Evolutionary conservation across 1,140 invertebrate species (phyloP), one percentile per base, ranked within the genome.

Genomic region (Odontomachus brunneus): DNA sequence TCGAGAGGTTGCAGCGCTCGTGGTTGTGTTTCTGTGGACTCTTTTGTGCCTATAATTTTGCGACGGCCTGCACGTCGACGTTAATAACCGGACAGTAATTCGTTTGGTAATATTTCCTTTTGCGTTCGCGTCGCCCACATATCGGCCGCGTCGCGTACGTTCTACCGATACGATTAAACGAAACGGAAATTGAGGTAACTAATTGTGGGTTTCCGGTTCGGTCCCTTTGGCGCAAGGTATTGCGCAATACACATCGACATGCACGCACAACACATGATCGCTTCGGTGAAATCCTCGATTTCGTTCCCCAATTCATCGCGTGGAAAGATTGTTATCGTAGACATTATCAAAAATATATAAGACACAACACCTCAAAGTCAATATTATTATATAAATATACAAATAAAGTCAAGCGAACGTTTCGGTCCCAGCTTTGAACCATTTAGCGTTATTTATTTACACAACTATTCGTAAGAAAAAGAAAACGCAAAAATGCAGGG

Each of bases 171-270:
- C 60, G 72, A 81, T 86, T 84, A 86, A 86, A 86, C 67, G 48
- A 86, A 84, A 84, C 74, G 83, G 67, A 84, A 86, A 86, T 86
- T 73, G 66, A 84, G 59, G 66, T 81, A 72, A 86, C 73, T 86
- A 72, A 73, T 76, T 80, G 72, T n/a, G 66, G 67, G 29, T 38
- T 86, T 84, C 83, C 74, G 17, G 17, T 59, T 80, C 67, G 44
- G 75, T 80, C 49, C 57, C 51, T 15, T 33, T 15, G 26, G 19
- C 63, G 48, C 51, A 48, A 80, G 65, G 24, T 59, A 78, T 69
- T 78, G 71, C 66, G 48, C 29, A 15, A 26, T 17, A 67, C 33
- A 49, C 49, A 69, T 22, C 14, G 22, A 44, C 51, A 67, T 15
- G 9, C 55, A 11, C 17, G 24, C 53, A 48, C 17, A 4, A n/a